Evolutionary conservation across 37 sponge, comb jelly and placozoan genomes (phyloP), one percentile per base, ranked within the genome.

Genomic region (Chondrosia reniformis): DNA sequence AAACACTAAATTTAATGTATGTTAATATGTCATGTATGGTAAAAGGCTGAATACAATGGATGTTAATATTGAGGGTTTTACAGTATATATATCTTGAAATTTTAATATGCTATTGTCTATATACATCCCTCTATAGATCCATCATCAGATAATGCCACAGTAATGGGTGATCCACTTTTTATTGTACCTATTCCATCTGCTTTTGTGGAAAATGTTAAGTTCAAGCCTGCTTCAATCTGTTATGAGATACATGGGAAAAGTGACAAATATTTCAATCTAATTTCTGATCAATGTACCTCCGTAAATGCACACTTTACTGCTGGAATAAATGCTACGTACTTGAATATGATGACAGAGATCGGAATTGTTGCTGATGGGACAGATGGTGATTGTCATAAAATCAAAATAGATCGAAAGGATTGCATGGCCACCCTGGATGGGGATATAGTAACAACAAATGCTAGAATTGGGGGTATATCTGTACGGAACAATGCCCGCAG

Each of bases 321-420:
- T 1, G 72, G 72, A 5, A n/a, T 69, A 2, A 40, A 40, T 22
- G 24, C 39, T 6, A 39, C 42, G 3, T 1, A 37, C 7, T 13
- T 69, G 72, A 36, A 69, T 6, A 44, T 69, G 44, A 69, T 69
- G 25, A 40, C 72, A 1, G 44, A 69, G 72, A 69, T 69, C 24
- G 72, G 72, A 8, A 39, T 69, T 7, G n/a, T 1, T 1, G 22
- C 72, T 40, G 41, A 69, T 43, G 72, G 43, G n/a, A 6, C 43
- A 8, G 42, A 69, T 25, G 72, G 42, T 39, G 42, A 21, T 9
- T 69, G 72, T 69, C 72, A 69, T 44, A 39, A 13, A 22, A 39
- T 69, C 1, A 7, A 31, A 40, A 44, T 69, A 9, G 42, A 40
- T 44, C 40, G 39, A 39, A 44, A 69, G 4, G 41, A 34, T 12